phyloP scores from a whole-genome alignment of 2,113 vertebrate species.

The Nycticorax nycticorax region DNA sequence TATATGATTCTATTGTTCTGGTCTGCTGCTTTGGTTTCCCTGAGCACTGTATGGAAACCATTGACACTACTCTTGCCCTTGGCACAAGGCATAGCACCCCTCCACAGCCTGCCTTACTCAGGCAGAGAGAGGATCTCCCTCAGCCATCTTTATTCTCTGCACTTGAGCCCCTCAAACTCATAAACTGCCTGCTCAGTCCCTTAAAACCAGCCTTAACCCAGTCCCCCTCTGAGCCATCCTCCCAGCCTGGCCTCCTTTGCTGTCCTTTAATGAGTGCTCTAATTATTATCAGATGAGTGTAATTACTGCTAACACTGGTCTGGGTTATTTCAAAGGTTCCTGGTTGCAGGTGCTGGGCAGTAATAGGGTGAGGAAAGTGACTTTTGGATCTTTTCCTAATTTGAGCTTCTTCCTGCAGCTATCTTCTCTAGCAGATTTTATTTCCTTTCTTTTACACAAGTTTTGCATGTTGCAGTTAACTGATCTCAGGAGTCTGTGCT shows the following conservation, averaged over 20 bases:
- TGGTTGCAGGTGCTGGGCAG: accelerated
- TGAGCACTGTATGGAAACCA: neutral
- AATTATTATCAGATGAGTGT: neutral
- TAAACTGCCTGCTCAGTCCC: accelerated
- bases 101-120: neutral
- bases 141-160: accelerated
- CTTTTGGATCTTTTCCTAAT: neutral
- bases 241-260: accelerated
- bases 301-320: neutral
- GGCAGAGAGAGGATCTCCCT: accelerated
- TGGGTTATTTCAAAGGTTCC: neutral
- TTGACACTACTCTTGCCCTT: accelerated
- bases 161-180: neutral
- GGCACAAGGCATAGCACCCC: accelerated
- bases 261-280: neutral
- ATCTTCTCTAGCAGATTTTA: neutral
- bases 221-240: accelerated
- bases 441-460: neutral
- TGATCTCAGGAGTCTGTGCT: accelerated
- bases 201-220: accelerated
- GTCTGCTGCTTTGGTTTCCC: neutral
- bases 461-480: accelerated
- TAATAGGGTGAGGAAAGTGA: accelerated
- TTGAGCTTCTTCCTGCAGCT: neutral
- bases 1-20: neutral